A percentile compares a stretch with the other conserved stretches of the same genome.
phyloP scores from a whole-genome alignment of 2,888 invertebrate genomes.

The Leptinotarsa rubiginosa region DNA sequence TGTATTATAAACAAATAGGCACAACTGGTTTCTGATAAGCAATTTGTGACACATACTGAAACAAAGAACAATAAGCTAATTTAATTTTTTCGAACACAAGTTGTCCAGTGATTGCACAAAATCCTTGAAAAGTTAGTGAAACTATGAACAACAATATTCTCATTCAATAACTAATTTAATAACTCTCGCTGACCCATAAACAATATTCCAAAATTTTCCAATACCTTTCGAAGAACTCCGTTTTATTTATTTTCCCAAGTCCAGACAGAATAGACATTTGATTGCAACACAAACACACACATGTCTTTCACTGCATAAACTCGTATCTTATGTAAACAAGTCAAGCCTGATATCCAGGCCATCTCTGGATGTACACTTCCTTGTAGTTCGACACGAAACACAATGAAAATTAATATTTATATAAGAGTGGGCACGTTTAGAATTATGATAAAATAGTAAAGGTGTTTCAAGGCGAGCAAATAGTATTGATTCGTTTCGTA shows the following conservation, averaged over 20 bases:
- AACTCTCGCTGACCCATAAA: background rate
- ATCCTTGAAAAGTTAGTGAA: too few relatives aligned
- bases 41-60: background rate
- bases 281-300: background rate
- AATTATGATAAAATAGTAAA: constrained; percentile 20
- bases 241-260: background rate
- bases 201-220: background rate
- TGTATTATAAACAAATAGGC: too few relatives aligned
- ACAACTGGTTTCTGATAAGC: background rate
- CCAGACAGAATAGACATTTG: background rate
- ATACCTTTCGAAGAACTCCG: background rate
- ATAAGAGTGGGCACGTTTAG: constrained; percentile 16
- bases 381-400: constrained; percentile 20
- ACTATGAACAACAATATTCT: background rate
- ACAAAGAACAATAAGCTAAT: background rate
- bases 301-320: background rate
- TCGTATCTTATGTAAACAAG: constrained; percentile 9
- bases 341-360: constrained; percentile 22
- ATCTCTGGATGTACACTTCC: constrained; percentile 27
- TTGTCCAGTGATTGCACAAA: background rate
- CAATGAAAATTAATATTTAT: constrained; percentile 32
- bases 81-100: background rate
- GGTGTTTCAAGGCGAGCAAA: constrained; percentile 26
- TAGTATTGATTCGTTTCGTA: background rate
- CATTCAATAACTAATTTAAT: background rate